Base-by-base conservation (phyloP, 2,797 vertebrate species). In the Tokudaia tokunoshimensis region DNA sequence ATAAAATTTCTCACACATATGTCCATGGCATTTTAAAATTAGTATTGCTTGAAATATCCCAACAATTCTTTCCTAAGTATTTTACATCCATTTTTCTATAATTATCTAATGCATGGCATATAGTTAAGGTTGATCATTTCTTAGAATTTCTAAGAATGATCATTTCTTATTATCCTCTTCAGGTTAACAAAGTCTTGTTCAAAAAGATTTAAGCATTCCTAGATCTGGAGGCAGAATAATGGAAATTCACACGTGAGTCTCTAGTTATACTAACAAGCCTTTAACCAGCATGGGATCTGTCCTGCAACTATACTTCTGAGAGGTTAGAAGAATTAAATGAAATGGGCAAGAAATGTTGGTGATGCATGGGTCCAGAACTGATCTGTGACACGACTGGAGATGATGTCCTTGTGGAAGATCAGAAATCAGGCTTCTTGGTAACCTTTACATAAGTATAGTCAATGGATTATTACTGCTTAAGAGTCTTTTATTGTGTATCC, bases 401-500 rank as follows among this genome's bases (percentile, higher is more conserved):
- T 70, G 87, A 79, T 6, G 2, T 8, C 12, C 10, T 89, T 78
- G 37, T 11, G 26, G 31, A 84, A 84, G 44, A 78, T 91, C 10
- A 89, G 61, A 92, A 95, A 82, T 75, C 81, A 82, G 11, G 37
- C 61, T 55, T 75, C 37, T 85, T 82, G 20, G 26, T 72, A 78
- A 29, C 52, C 67, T 91, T 50, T 87, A 86, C 24, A 86, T 80
- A 70, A 89, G 1, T 83, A n/a, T 47, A 91, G 41, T 29, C 55
- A 95, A 91, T 75, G 12, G 11, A 91, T 91, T 75, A 76, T 91
- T 95, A 82, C 57, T 80, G 20, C 29, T 96, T 91, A 80, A 31
- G 24, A 81, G 41, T 41, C 8, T 88, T 92, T 92, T 70, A 89
- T 15, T 55, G 37, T 59, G 15, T 76, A 93, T 52, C 44, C 17